Evolutionary conservation across 2,888 invertebrate genomes (phyloP), one percentile per base, ranked within the genome.

Genomic region (Eristalinus sepulchralis): DNA sequence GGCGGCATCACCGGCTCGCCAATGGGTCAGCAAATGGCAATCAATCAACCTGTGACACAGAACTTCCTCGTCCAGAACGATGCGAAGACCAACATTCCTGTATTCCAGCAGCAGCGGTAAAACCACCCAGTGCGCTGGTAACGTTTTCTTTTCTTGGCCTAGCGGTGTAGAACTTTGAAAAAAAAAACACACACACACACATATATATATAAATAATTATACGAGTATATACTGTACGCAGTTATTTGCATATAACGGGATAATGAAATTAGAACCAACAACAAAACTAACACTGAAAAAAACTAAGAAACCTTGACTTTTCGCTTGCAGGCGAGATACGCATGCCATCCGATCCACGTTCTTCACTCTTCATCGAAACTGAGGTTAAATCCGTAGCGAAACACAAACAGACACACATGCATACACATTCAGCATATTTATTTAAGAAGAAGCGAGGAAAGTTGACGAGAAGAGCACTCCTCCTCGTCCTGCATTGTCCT

Each of bases 21-120:
- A 64, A 86, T 86, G 79, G 73, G 78, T 17, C 86, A 78, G 27
- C 86, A 78, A 87, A 85, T 88, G 75, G 88, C 88, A 59, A 89
- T 89, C 66, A 89, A 89, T 88, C 90, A 89, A 77, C 88, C 89
- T 20, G 89, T 90, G 83, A 88, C 89, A 79, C 90, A 91, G 76
- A 91, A 90, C 73, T 90, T 91, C 88, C 90, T 91, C 80, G 90
- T 90, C 77, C 91, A 91, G 88, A 91, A 90, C 88, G 92, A 92
- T 88, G 89, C 91, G 67, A 91, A 91, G 87, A 90, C 91, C 83
- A 92, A 92, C 91, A 92, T 92, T 92, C 92, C 92, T 88, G 91
- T 92, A 84, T 92, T 92, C 89, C 92, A 92, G 89, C 92, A 92
- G 89, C 92, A 92, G 89, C 92, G 92, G 91, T 92, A 92, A 92